phyloP scores from a whole-genome alignment of 2,888 invertebrate genomes.

The Mythimna vitellina region DNA sequence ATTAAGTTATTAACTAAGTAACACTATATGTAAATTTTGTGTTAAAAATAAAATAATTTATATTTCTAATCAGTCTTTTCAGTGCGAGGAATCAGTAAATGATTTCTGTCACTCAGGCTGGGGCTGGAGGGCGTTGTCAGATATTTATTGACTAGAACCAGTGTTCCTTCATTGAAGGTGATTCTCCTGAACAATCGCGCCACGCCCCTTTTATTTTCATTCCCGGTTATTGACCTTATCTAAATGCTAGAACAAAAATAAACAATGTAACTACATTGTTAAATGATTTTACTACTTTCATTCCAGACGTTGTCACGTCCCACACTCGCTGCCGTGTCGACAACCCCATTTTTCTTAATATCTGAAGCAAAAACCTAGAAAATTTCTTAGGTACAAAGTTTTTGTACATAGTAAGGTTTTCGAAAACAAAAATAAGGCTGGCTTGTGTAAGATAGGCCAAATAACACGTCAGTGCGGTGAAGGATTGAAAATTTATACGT shows the following conservation, averaged over 20 bases:
- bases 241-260: slow-evolving; percentile 8
- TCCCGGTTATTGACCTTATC: slow-evolving; percentile 6
- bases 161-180: too few species aligned
- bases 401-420: slow-evolving; percentile 6
- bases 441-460: slow-evolving; percentile 70
- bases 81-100: too few species aligned
- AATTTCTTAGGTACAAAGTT: slow-evolving; percentile 7
- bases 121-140: too few species aligned
- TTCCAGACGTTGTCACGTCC: slow-evolving; percentile 26
- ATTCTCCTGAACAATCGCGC: too few species aligned
- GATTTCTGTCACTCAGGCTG: too few species aligned
- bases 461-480: slow-evolving; percentile 71
- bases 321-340: slow-evolving; percentile 15
- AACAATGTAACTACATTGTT: slow-evolving; percentile 28
- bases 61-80: too few species aligned
- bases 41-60: too few species aligned
- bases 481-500: slow-evolving; percentile 75
- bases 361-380: slow-evolving; percentile 1
- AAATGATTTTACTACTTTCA: slow-evolving; percentile 28
- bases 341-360: slow-evolving; percentile 34
- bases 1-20: too few species aligned
- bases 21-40: too few species aligned
- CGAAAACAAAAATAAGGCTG: slow-evolving; percentile 17
- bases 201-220: neutral
- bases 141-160: too few species aligned